Evolutionary conservation across 2,888 invertebrate species (phyloP).

Genomic region (Epirrita christyi): DNA sequence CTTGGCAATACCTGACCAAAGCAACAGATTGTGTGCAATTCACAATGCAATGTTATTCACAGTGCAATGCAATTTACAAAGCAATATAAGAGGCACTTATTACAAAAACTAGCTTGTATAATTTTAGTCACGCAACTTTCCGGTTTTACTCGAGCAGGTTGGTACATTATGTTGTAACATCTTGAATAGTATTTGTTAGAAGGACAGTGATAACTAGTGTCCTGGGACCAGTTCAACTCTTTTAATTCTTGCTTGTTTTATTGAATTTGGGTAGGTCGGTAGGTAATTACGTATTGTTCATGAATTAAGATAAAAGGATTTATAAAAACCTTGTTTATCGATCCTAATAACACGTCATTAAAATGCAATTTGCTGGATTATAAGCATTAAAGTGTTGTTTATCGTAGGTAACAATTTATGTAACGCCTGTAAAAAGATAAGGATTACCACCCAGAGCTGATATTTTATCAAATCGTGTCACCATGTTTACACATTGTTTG

Average conservation of each 20-base stretch:
- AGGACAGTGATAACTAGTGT: background rate
- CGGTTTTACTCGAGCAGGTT: background rate
- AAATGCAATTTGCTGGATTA: background rate
- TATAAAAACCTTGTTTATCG: too few relatives aligned
- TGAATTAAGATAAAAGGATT: too few relatives aligned
- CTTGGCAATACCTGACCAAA: background rate
- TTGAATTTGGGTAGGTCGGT: too few relatives aligned
- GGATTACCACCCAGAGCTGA: slow-evolving; percentile 4
- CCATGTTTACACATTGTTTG: background rate
- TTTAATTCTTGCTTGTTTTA: too few relatives aligned
- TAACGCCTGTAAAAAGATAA: background rate
- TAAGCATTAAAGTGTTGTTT: background rate
- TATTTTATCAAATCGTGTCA: slow-evolving; percentile 2
- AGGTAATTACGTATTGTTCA: too few relatives aligned
- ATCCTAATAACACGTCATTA: background rate
- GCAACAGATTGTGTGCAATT: background rate
- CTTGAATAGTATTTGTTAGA: background rate
- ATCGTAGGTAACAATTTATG: background rate
- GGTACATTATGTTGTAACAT: background rate
- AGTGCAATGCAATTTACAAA: slow-evolving; percentile 1
- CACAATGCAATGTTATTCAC: slow-evolving; percentile 1
- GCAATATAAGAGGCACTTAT: background rate
- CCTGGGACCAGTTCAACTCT: too few relatives aligned
- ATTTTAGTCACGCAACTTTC: slow-evolving; percentile 6
- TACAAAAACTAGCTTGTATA: slow-evolving; percentile 1